Base-by-base conservation (phyloP, 2,113 vertebrate genomes). In the Cyprinodon variegatus region DNA sequence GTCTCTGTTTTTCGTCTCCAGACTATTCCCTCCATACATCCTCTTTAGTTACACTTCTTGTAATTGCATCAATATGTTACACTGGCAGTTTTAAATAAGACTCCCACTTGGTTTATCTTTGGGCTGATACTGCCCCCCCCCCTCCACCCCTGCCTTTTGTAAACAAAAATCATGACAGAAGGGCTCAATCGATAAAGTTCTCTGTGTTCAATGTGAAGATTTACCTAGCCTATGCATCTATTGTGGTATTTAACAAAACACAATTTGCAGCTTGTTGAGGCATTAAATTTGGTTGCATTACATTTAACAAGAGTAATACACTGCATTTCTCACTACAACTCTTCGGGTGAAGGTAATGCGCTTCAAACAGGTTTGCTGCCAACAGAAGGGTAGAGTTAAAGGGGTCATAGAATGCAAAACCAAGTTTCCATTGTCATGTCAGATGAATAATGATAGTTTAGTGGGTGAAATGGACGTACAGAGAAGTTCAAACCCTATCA, bases 11-110 rank as follows among this genome's bases (percentile, higher is more conserved):
- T 64, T 62, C 41, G 66, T 17, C 67, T 74, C 13, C 15, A 50
- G 48, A 39, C 53, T 61, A 1, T 59, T 66, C 72, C 53, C 41
- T 72, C 7, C 46, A 43, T 68, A 10, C 68, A 61, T 83, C 72
- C 14, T 73, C 76, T 81, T 72, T 41, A 69, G 72, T 60, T 70
- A 53, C 3, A n/a, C 72, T 68, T 38, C 57, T 59, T 82, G 57
- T 84, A 83, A 86, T 83, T 81, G 81, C 77, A 75, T 75, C 72
- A 64, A 66, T 84, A 64, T 76, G 64, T 87, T 84, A 78, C 68
- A 67, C 36, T 3, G 65, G 2, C 43, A 50, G 20, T 79, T 48
- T 84, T 81, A 84, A 84, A 74, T 7, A 64, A 68, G 65, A 0
- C 38, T 45, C 62, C 37, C 73, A 12, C 70, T 59, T 43, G 9